These are phyloP conservation scores for Galemys pyrenaicus DNA, from an alignment of 2,113 vertebrate species.

Conservation along the genomic window DNA sequence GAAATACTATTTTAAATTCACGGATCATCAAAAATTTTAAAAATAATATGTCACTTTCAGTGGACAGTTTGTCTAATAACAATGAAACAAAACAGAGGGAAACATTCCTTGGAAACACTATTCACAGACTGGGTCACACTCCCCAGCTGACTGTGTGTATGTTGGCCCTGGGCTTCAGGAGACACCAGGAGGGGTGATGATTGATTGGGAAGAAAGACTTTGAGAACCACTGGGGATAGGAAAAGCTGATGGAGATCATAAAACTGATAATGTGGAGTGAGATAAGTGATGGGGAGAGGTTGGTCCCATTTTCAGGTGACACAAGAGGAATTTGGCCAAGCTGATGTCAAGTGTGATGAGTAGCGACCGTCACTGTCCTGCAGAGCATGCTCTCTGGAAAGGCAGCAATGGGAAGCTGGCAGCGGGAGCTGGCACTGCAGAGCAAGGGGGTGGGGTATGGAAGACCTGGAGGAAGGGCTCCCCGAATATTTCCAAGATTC, in stretches of 20 bases:
- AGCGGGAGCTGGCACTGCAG: too few relatives aligned
- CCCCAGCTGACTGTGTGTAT: neutral
- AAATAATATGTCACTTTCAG: constrained; percentile 24
- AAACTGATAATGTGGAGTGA: neutral
- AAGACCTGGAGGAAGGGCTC: neutral
- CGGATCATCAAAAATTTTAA: constrained; percentile 3
- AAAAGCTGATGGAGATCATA: neutral
- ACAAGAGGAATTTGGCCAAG: neutral
- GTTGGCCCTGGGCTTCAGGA: neutral
- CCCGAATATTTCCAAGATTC: neutral
- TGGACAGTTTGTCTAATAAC: neutral
- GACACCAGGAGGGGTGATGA: neutral
- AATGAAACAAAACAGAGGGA: neutral
- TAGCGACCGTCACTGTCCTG: neutral
- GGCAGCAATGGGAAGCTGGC: neutral
- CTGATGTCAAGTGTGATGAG: neutral
- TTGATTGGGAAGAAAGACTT: neutral
- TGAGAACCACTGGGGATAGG: neutral
- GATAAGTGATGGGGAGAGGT: neutral
- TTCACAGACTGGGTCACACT: neutral
- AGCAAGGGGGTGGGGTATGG: neutral
- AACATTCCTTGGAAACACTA: neutral
- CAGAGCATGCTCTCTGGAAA: neutral
- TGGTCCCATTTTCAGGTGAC: neutral
- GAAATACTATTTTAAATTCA: neutral